These are phyloP conservation scores for Azemiops feae DNA, from an alignment of 2,113 vertebrate genomes.

Conservation along the genomic window DNA sequence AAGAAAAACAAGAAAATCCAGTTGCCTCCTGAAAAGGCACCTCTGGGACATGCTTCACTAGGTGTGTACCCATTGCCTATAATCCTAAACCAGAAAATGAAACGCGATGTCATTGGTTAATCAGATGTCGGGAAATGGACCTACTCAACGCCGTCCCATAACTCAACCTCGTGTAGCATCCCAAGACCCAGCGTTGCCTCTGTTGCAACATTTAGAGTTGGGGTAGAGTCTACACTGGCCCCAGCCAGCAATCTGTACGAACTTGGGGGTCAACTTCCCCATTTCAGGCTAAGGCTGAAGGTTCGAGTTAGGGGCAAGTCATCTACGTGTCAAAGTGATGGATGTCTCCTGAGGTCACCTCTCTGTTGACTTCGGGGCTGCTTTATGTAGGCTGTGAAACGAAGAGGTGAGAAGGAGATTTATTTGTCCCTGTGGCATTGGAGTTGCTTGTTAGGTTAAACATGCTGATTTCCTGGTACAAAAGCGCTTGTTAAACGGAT, in stretches of 20 bases:
- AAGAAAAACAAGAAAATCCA: no score
- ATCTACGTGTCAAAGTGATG: slow-evolving; percentile 78
- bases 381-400: slow-evolving; percentile 76
- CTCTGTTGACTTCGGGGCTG: slow-evolving; percentile 75
- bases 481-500: slow-evolving; percentile 80
- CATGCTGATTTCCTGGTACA: slow-evolving; percentile 86
- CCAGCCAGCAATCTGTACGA: slow-evolving; percentile 40
- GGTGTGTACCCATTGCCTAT: not conserved
- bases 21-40: no score
- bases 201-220: not conserved
- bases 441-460: slow-evolving; percentile 88
- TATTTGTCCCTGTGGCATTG: slow-evolving; percentile 77
- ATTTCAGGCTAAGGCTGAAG: slow-evolving; percentile 71
- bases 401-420: slow-evolving; percentile 87
- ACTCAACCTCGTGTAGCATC: not conserved
- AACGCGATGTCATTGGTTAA: not conserved
- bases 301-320: slow-evolving; percentile 75
- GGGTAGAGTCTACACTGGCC: slow-evolving; percentile 36
- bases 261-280: slow-evolving; percentile 65
- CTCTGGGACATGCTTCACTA: not conserved
- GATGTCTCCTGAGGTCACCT: slow-evolving; percentile 75
- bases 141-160: fast-evolving
- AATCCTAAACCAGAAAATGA: not conserved
- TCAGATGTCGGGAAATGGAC: not conserved
- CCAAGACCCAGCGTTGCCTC: not conserved